Evolutionary conservation across 2,888 invertebrate genomes (phyloP), one percentile per base, ranked within the genome.

Genomic region (Pemphredon lugubris): DNA sequence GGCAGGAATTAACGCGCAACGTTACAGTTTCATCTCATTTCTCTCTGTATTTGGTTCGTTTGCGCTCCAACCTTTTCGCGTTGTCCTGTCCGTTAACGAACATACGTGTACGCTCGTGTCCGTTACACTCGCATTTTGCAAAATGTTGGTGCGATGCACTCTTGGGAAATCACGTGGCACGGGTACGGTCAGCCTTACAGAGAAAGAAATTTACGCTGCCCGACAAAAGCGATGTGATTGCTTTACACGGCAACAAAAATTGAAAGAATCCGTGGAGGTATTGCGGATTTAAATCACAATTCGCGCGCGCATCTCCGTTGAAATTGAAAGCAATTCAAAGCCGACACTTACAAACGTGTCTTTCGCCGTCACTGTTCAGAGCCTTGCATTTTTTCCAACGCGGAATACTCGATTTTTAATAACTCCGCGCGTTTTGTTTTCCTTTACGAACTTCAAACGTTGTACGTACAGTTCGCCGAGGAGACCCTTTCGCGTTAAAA

Each of bases 81-180:
- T 39, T n/a, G 11, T 32, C 26, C 39, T 34, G 65, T 60, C 72
- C 55, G 64, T 65, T 34, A 54, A 23, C 11, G 42, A 23, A 42
- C 37, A 26, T 59, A 55, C 64, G 53, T 61, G 60, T 55, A 60
- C 42, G 48, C 73, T 47, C 72, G 57, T 53, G 58, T 37, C 65
- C 39, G 64, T 63, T 50, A 53, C 21, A 57, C 50, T 34, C 48
- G 45, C 58, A 61, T 74, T 70, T 73, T 65, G 61, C 50, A 75
- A 74, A 75, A 77, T 59, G 72, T 70, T 53, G 59, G 77, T 47
- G 64, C 55, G 57, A 63, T 47, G 54, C 42, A 32, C 79, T 50
- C 77, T 42, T 61, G 79, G 79, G 79, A 79, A 79, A 79, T 79
- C 79, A 75, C 69, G 67, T 72, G 69, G 70, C 58, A 40, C 51